Conservation (phyloP, 2,797 vertebrate species). For the Natrix natrix region DNA sequence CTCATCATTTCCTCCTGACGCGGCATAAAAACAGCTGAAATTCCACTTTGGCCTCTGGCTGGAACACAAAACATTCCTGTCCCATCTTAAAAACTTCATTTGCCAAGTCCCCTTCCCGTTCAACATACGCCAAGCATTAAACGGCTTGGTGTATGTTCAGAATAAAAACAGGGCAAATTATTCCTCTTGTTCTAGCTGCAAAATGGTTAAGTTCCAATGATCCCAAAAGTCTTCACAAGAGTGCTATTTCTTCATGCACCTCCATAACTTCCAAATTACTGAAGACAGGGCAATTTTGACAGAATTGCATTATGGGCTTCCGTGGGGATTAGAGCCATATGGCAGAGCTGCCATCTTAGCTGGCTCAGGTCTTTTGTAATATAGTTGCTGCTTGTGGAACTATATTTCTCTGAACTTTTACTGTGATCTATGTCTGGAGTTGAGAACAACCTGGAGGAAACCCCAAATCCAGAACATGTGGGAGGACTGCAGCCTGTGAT, state of each 20-base stretch:
- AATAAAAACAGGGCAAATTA: neutral
- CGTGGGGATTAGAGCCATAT: neutral
- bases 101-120: constrained; percentile 5
- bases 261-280: neutral
- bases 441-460: neutral
- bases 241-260: neutral
- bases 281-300: neutral
- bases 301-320: neutral
- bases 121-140: neutral
- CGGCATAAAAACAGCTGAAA: constrained; percentile 8
- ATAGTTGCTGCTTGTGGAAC: neutral
- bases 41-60: neutral
- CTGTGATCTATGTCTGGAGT: neutral
- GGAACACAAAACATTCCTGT: neutral
- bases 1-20: neutral
- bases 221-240: neutral
- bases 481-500: neutral
- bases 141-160: neutral
- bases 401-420: neutral
- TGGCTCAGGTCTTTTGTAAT: neutral
- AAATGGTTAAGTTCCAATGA: neutral
- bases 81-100: neutral
- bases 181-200: neutral
- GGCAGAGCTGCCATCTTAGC: neutral
- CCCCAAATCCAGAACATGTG: neutral